Evolutionary conservation across 2,888 invertebrate species (phyloP), one percentile per base, ranked within the genome.

Genomic region (Caenorhabditis afra): DNA sequence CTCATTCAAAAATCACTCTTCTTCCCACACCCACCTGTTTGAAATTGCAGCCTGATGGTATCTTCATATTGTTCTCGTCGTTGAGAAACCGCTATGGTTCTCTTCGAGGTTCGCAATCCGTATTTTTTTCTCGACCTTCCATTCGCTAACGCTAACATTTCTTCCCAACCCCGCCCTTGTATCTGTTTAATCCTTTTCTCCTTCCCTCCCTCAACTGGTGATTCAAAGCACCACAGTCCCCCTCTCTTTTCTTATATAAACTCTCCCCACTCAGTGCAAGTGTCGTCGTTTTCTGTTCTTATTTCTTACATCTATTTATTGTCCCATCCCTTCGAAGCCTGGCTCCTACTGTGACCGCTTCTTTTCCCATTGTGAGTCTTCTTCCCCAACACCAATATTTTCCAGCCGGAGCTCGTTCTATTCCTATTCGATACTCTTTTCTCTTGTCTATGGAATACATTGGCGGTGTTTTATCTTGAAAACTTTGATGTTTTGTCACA

Each of bases 401-500:
- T 39, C n/a, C 29, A 1, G 14, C 14, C 29, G n/a, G 37, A 18
- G 29, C 11, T 53, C 14, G 18, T 53, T 53, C n/a, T n/a, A n/a
- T 52, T 55, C 41, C 20, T 49, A 59, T 58, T 41, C 37, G 67
- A 75, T 61, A 64, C 58, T 67, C 67, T 29, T 49, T 20, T 47
- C 23, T 59, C 44, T 58, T 44, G 49, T 62, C 50, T 37, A 16
- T 50, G 65, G 35, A 65, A 64, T 64, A 52, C 8, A 64, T 39
- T 64, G 62, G 22, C 62, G 62, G 52, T 20, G 62, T 22, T n/a
- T 12, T 37, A 16, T 22, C 44, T 29, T 29, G 29, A 3, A 29
- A 5, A 29, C 7, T 16, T 47, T 11, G 3, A 11, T 41, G 11
- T 41, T 11, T 41, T 41, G 47, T 22, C 20, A 20, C 23, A 14